Evolutionary conservation across 2,888 invertebrate species (phyloP).

Genomic region (Arctia plantaginis): DNA sequence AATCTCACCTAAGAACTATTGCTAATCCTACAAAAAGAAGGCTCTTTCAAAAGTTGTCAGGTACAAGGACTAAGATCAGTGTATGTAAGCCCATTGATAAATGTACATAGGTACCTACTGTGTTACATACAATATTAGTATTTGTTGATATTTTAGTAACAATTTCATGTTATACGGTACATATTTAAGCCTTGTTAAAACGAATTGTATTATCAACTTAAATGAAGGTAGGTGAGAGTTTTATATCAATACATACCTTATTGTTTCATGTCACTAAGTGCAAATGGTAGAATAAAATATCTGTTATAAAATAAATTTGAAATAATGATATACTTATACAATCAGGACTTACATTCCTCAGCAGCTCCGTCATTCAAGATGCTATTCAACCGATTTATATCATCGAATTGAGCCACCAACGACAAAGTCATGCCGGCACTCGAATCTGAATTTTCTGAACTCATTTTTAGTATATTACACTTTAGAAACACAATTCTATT

Average conservation of each 20-base stretch:
- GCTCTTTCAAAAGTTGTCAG: no score
- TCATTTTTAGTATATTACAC: constrained; percentile 64
- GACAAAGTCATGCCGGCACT: constrained; percentile 82
- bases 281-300: background rate
- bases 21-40: no score
- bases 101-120: no score
- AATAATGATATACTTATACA: background rate
- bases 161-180: background rate
- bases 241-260: background rate
- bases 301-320: background rate
- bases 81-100: no score
- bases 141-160: background rate
- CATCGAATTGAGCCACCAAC: constrained; percentile 90
- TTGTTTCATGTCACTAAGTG: background rate
- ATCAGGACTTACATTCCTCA: constrained; percentile 88
- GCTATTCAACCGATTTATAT: constrained; percentile 89
- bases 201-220: background rate
- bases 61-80: no score
- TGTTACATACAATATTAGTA: no score
- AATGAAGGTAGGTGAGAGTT: constrained; percentile 3
- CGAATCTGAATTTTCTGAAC: constrained; percentile 78
- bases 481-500: constrained; percentile 3
- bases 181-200: no score
- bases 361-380: constrained; percentile 88
- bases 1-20: no score